phyloP scores from a whole-genome alignment of 2,888 invertebrate genomes.

The Nomada ruficornis region DNA sequence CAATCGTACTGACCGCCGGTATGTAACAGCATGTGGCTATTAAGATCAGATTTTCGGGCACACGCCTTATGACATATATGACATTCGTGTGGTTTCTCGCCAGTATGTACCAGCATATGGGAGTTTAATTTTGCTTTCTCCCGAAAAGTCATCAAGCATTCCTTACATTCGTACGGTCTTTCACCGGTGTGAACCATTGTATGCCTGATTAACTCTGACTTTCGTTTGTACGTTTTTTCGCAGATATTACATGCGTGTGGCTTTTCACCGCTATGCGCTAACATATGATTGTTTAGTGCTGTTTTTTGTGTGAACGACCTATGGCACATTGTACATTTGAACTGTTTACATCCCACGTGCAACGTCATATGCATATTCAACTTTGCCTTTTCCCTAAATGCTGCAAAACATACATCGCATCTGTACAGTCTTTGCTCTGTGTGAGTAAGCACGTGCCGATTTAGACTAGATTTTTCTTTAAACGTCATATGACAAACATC shows the following conservation, averaged over 20 bases:
- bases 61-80: constrained; percentile 82
- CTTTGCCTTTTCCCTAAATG: constrained; percentile 77
- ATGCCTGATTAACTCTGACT: constrained; percentile 81
- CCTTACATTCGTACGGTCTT: constrained; percentile 82
- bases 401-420: constrained; percentile 77
- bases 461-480: constrained; percentile 74
- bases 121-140: constrained; percentile 82
- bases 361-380: constrained; percentile 73
- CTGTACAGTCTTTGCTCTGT: constrained; percentile 75
- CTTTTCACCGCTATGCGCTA: constrained; percentile 80
- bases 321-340: constrained; percentile 80
- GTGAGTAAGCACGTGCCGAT: constrained; percentile 77
- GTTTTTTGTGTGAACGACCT: constrained; percentile 79
- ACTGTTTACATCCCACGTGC: constrained; percentile 77
- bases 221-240: constrained; percentile 81
- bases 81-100: constrained; percentile 82
- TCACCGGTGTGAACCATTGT: constrained; percentile 82
- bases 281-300: constrained; percentile 81
- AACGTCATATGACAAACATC: constrained; percentile 75
- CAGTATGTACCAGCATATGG: constrained; percentile 82
- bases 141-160: constrained; percentile 82
- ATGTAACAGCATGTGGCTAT: constrained; percentile 82
- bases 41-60: constrained; percentile 81
- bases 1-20: constrained; percentile 83
- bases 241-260: constrained; percentile 81